These are phyloP conservation scores for Blomia tropicalis DNA, from an alignment of 2,888 invertebrate species.

Conservation along the genomic window DNA sequence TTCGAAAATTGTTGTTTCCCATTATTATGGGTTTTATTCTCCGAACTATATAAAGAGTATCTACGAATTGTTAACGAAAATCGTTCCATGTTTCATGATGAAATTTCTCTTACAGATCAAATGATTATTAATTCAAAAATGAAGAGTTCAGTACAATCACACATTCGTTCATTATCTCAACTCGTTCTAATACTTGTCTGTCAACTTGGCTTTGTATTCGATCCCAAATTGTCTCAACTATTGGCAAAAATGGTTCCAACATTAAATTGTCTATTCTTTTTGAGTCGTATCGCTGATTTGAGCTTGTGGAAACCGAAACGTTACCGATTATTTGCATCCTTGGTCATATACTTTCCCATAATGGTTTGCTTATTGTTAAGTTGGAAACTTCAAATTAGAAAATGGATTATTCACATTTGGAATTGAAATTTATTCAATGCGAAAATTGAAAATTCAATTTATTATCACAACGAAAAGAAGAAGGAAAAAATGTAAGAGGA, in stretches of 20 bases:
- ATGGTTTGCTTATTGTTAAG: not conserved
- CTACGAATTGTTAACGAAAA: not conserved
- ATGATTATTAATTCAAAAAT: not conserved
- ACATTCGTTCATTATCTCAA: not conserved
- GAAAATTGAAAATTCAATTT: not conserved
- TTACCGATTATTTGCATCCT: not conserved
- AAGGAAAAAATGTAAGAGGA: not conserved
- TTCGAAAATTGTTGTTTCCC: not conserved
- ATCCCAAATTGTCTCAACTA: not conserved
- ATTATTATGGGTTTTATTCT: not conserved
- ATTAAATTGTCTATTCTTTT: not conserved
- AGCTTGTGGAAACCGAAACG: not conserved
- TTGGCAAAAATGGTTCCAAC: not conserved
- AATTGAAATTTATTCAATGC: not conserved
- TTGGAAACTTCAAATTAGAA: not conserved
- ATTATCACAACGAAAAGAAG: not conserved
- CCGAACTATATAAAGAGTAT: slow-evolving; percentile 1
- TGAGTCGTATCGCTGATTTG: not conserved
- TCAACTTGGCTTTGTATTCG: not conserved
- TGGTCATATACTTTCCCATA: not conserved
- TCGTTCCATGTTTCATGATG: not conserved
- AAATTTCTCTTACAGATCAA: not conserved
- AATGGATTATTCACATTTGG: not conserved
- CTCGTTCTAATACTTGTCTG: not conserved
- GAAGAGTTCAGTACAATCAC: not conserved